phyloP scores from a whole-genome alignment of 1,140 invertebrate species.

The Manduca sexta region DNA sequence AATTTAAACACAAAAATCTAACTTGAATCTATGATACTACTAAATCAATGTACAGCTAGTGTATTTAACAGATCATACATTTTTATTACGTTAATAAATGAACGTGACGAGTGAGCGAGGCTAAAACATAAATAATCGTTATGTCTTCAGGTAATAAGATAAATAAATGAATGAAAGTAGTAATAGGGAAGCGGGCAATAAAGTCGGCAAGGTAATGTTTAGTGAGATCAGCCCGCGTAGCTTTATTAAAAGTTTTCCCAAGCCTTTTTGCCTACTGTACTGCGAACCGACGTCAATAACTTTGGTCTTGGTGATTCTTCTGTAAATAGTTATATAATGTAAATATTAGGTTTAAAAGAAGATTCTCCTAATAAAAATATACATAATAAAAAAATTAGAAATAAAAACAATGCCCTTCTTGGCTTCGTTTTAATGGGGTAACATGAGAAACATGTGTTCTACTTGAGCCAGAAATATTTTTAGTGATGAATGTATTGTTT shows the following conservation, averaged over 20 bases:
- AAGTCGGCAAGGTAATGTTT: slow-evolving; percentile 1
- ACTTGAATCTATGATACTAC: no score
- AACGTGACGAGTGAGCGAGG: slow-evolving; percentile 1
- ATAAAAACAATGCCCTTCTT: not conserved
- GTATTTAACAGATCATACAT: not conserved
- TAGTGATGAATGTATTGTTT: no score
- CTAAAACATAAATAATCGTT: slow-evolving; percentile 6
- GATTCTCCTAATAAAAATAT: no score
- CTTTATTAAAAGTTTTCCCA: slow-evolving; percentile 6
- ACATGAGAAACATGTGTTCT: no score
- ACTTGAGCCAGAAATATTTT: no score
- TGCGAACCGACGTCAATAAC: no score
- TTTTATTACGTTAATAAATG: slow-evolving; percentile 2
- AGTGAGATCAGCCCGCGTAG: slow-evolving; percentile 2
- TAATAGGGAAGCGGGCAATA: slow-evolving; percentile 5
- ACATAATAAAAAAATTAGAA: no score
- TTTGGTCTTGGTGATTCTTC: no score
- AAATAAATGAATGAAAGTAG: slow-evolving; percentile 8
- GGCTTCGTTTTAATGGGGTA: not conserved
- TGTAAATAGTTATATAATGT: no score
- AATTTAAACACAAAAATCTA: no score
- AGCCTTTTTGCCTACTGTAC: not conserved
- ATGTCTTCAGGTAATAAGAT: slow-evolving; percentile 7
- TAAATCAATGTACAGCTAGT: not conserved
- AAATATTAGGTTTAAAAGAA: no score